Conservation (phyloP, 92 coral and sea anemone genomes). For the Paramuricea clavata region DNA sequence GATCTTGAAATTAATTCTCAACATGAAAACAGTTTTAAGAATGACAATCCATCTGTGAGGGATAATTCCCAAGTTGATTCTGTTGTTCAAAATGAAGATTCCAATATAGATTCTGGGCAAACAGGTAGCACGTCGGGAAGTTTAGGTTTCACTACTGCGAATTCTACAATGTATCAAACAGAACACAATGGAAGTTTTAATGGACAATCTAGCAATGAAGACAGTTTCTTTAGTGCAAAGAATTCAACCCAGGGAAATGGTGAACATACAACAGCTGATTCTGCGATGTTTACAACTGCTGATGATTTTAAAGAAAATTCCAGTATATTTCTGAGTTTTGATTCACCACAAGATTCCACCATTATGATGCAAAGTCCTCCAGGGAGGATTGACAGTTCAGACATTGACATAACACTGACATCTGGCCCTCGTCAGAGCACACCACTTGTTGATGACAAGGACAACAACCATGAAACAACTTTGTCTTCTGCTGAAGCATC, state of each 20-base stretch:
- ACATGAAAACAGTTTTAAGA: neutral
- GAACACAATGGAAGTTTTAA: neutral
- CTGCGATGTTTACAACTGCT: constrained; percentile 24
- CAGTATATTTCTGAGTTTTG: neutral
- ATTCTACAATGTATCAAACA: constrained; percentile 6
- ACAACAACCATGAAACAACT: neutral
- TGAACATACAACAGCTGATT: constrained; percentile 25
- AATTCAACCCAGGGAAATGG: neutral
- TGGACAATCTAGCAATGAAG: neutral
- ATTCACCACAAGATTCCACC: neutral
- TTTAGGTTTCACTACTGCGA: constrained; percentile 4
- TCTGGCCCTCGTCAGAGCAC: constrained; percentile 40
- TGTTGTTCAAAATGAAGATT: neutral
- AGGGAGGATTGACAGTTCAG: neutral
- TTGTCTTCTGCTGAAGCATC: constrained; percentile 15
- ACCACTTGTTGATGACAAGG: constrained; percentile 63
- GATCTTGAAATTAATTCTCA: neutral
- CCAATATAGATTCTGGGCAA: neutral
- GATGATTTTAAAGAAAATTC: constrained; percentile 14
- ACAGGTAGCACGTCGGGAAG: neutral
- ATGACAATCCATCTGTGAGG: neutral
- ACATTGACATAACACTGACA: neutral
- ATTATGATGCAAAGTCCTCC: constrained; percentile 22
- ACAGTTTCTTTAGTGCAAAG: constrained; percentile 17
- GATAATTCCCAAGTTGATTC: neutral